Base-by-base conservation (phyloP, 2,797 vertebrate genomes). In the Chaetophractus vellerosus region DNA sequence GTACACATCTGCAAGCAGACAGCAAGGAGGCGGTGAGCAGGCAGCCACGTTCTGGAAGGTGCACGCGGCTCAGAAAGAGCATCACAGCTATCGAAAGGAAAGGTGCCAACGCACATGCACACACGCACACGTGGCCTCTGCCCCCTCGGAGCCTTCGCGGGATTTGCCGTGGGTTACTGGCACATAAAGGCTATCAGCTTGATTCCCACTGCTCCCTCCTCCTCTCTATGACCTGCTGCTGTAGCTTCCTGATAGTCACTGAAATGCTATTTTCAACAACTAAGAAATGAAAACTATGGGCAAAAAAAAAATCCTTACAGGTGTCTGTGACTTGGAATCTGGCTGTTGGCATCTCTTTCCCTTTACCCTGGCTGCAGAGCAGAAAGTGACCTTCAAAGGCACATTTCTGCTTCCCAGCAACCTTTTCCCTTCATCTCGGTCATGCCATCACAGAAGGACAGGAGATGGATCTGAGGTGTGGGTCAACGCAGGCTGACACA, bases 1-100 rank as follows among this genome's bases (percentile, higher is more conserved):
- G 98, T 99, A 99, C 36, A 99, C 98, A 61, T 99, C 99, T 99
- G 98, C 1, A 83, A 68, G 63, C 23, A 61, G 85, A 50, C 0
- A 41, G 71, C 52, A 76, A 4, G 79, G 83, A 1, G 2, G 90
- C 0, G 0, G 26, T 96, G 80, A 95, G 23, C 3, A 0, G 8
- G 21, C 0, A 1, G 26, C 48, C 59, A 11, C 1, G 10, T 64
- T 55, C 95, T 6, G 0, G 66, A 45, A n/a, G 79, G 48, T 14
- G 7, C 16, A 0, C 0, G 19, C 0, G 0, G 6, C 12, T 66
- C 23, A 18, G 12, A 10, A 14, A 10, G 12, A 23, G 52, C 18
- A 2, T 2, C 15, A 6, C 5, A 1, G 24, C 45, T 8, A 6
- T 9, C 68, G 5, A 6, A n/a, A 19, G 33, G 38, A 5, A 23